phyloP scores from a whole-genome alignment of 2,888 invertebrate species.

The Cerceris rybyensis region DNA sequence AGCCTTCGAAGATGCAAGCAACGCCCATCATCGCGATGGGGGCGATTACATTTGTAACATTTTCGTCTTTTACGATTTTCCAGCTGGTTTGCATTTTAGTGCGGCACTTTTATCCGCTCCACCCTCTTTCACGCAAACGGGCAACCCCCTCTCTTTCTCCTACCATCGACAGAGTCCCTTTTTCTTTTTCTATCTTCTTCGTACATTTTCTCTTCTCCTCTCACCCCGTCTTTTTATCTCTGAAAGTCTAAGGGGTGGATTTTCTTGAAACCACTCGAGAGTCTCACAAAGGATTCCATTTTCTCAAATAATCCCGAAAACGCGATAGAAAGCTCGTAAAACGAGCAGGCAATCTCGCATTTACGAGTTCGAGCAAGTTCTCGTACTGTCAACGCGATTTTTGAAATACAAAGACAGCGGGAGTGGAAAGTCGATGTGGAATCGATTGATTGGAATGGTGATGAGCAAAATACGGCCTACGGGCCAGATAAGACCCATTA shows the following conservation, averaged over 20 bases:
- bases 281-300: slow-evolving; percentile 73
- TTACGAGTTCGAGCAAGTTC: slow-evolving; percentile 69
- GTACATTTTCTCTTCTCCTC: slow-evolving; percentile 1
- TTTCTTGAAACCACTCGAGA: slow-evolving; percentile 28
- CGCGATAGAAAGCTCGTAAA: slow-evolving; percentile 76
- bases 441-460: no score
- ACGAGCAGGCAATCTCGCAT: slow-evolving; percentile 73
- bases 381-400: slow-evolving; percentile 39
- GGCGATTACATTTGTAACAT: slow-evolving; percentile 70
- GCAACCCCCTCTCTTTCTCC: no score
- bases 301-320: slow-evolving; percentile 78
- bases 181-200: slow-evolving; percentile 2
- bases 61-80: slow-evolving; percentile 74
- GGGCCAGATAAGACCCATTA: no score
- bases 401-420: slow-evolving; percentile 40
- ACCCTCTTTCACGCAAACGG: slow-evolving; percentile 7
- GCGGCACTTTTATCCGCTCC: slow-evolving; percentile 45
- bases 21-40: slow-evolving; percentile 48
- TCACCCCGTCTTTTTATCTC: neutral
- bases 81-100: slow-evolving; percentile 74
- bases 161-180: neutral
- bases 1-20: slow-evolving; percentile 24
- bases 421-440: no score
- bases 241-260: neutral
- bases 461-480: no score